Conservation (phyloP, 2,888 invertebrate species). For the Zaprionus obscuricornis region DNA sequence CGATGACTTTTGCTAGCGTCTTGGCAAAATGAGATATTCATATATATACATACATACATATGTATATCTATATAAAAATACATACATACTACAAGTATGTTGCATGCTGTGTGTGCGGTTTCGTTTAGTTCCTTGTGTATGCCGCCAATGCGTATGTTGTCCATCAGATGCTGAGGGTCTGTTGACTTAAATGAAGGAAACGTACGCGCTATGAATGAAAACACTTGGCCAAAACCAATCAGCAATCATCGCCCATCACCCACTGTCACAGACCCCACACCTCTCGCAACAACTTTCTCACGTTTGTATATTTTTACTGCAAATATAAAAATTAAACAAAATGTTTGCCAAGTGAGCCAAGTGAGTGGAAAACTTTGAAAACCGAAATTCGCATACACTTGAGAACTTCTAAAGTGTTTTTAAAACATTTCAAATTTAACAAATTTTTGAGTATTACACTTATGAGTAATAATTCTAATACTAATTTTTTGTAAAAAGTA, state of each 20-base stretch:
- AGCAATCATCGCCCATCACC: constrained; percentile 20
- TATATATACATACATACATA: no score
- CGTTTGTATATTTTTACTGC: constrained; percentile 63
- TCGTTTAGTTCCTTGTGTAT: no score
- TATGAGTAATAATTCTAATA: no score
- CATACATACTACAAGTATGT: no score
- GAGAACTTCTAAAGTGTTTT: no score
- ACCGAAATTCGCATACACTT: constrained; percentile 32
- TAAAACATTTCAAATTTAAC: no score
- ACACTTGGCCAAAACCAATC: constrained; percentile 66
- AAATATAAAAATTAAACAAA: constrained; percentile 70
- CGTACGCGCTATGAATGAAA: constrained; percentile 65
- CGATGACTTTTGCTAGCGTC: constrained; percentile 31
- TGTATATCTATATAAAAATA: no score
- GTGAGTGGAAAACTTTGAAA: constrained; percentile 2
- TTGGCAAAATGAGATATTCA: constrained; percentile 5
- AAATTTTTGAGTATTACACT: no score
- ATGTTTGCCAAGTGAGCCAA: constrained; percentile 39
- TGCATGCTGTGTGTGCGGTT: no score
- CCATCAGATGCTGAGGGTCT: constrained; percentile 38
- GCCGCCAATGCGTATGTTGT: constrained; percentile 19
- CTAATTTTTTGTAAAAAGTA: no score
- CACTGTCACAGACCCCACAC: background rate
- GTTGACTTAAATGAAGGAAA: constrained; percentile 71
- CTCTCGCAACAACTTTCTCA: constrained; percentile 5